Evolutionary conservation across 2,113 vertebrate genomes (phyloP).

Genomic region (Solenodon paradoxus): DNA sequence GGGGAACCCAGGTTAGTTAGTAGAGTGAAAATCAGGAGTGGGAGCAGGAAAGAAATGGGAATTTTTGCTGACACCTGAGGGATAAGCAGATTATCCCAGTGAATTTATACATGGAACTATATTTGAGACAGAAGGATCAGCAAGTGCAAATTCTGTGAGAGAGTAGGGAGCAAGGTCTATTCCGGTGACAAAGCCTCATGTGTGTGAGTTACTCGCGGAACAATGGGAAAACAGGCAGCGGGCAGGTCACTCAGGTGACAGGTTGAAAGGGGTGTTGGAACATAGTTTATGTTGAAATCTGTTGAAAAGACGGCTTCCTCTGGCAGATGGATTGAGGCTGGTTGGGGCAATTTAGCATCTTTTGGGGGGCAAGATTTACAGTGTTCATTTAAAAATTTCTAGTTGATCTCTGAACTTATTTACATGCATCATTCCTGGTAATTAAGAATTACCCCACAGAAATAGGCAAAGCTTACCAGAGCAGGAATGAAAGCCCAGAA

Average conservation of each 20-base stretch:
- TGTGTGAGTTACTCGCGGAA: neutral
- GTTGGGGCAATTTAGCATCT: neutral
- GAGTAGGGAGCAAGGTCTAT: neutral
- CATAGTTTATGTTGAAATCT: neutral
- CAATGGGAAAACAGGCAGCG: neutral
- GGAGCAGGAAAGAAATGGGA: neutral
- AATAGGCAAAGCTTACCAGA: neutral
- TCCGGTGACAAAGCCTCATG: neutral
- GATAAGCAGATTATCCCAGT: neutral
- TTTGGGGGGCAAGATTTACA: neutral
- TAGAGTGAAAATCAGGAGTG: neutral
- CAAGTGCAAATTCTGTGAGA: neutral
- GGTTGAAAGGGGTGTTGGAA: neutral
- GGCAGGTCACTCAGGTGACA: neutral
- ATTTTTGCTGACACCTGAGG: neutral
- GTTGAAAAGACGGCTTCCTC: neutral
- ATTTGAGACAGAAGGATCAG: neutral
- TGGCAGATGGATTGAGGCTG: neutral
- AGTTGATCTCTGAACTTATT: neutral
- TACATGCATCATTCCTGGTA: neutral
- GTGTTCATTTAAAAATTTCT: neutral
- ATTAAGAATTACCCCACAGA: neutral
- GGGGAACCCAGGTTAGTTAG: neutral
- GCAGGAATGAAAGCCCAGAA: neutral
- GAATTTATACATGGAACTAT: neutral